phyloP scores from a whole-genome alignment of 2,113 vertebrate genomes.

The Neolamprologus longior region DNA sequence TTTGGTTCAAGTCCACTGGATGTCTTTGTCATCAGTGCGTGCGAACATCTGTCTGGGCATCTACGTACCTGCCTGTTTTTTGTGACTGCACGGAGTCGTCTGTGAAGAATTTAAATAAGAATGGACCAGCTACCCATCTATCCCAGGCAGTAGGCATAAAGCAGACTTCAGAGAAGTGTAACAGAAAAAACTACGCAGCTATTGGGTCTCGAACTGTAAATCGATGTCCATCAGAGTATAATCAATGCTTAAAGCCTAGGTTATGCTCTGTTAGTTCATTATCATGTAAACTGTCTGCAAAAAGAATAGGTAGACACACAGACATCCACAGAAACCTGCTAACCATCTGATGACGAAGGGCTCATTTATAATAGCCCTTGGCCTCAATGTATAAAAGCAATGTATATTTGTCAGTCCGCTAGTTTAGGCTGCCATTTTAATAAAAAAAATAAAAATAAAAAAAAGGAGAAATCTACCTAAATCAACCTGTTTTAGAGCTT shows the following conservation, averaged over 20 bases:
- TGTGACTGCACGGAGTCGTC: neutral
- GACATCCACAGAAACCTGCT: neutral
- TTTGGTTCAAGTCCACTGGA: neutral
- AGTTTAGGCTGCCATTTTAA: neutral
- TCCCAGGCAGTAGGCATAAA: neutral
- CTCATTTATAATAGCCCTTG: neutral
- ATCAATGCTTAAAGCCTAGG: neutral
- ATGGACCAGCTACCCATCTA: neutral
- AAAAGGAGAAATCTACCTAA: neutral
- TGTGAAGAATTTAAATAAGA: neutral
- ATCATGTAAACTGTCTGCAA: neutral
- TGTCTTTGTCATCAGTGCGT: neutral
- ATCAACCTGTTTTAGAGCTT: neutral
- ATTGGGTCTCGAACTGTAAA: neutral
- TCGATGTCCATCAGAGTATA: neutral
- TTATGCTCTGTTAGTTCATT: neutral
- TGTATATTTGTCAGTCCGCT: neutral
- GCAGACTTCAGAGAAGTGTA: neutral
- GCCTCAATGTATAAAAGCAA: neutral
- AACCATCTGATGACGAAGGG: neutral
- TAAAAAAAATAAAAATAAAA: rapidly evolving
- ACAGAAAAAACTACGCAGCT: neutral
- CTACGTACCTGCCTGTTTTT: neutral
- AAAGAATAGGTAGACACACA: neutral
- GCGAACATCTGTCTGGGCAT: neutral